Conservation (phyloP, 2,797 vertebrate species). For the Cirrhinus mrigala region DNA sequence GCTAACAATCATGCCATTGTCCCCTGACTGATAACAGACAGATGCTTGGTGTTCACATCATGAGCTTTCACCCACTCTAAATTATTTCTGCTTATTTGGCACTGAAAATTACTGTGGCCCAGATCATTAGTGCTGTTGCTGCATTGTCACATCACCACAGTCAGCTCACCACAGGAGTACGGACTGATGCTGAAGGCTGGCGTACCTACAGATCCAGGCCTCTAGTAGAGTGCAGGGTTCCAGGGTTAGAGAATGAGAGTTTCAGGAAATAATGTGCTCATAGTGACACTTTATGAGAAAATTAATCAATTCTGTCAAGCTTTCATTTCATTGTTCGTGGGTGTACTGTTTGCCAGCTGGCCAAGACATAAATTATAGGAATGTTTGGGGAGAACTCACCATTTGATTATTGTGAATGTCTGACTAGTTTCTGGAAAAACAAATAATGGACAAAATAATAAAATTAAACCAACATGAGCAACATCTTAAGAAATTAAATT, state of each 20-base stretch:
- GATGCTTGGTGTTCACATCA: conserved; percentile 5
- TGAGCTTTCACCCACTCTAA: conserved; percentile 18
- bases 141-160: conserved; percentile 26
- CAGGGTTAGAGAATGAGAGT: conserved; percentile 15
- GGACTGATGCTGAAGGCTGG: conserved; percentile 2
- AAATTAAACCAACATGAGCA: background rate
- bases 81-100: conserved; percentile 36
- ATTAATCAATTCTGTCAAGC: conserved; percentile 25
- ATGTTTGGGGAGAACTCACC: background rate
- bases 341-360: background rate
- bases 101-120: conserved; percentile 5
- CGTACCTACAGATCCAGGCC: background rate
- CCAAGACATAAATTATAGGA: conserved; percentile 1
- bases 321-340: background rate
- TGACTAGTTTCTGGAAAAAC: background rate
- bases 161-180: background rate
- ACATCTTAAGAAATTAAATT: background rate
- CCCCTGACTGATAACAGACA: conserved; percentile 13
- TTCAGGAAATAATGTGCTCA: conserved; percentile 22
- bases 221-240: background rate
- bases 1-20: conserved; percentile 8
- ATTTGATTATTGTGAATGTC: background rate
- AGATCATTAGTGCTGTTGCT: conserved; percentile 16
- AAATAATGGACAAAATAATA: background rate
- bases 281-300: conserved; percentile 28